Evolutionary conservation across 2,797 vertebrate genomes (phyloP).

Genomic region (Clarias fuscus): DNA sequence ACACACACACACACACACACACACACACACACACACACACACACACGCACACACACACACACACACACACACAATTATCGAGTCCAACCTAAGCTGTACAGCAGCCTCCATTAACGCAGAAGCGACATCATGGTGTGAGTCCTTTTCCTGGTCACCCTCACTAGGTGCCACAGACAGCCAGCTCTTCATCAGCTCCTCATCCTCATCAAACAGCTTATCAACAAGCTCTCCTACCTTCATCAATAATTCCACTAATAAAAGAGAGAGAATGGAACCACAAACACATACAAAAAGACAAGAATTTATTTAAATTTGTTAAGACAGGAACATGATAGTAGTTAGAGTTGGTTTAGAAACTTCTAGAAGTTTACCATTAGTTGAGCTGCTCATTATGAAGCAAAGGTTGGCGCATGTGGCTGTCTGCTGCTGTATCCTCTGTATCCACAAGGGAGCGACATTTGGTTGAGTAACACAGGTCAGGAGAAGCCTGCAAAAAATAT

Average conservation of each 20-base stretch:
- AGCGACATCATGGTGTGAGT: constrained; percentile 67
- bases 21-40: constrained; percentile 26
- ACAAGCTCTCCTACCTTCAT: constrained; percentile 93
- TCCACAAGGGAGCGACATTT: constrained; percentile 84
- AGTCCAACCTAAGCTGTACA: constrained; percentile 86
- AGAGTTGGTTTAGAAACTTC: not conserved
- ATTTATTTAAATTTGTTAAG: not conserved
- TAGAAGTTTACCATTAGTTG: constrained; percentile 82
- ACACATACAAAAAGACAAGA: not conserved
- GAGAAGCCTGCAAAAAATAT: constrained; percentile 78
- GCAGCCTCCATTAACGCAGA: constrained; percentile 88
- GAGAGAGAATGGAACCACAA: not conserved
- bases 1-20: constrained; percentile 6
- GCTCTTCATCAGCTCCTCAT: constrained; percentile 89
- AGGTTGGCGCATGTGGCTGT: constrained; percentile 77
- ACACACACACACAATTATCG: constrained; percentile 18
- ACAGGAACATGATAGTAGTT: not conserved
- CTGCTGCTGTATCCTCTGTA: constrained; percentile 82
- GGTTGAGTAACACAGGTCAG: constrained; percentile 89
- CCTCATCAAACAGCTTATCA: constrained; percentile 93
- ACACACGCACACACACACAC: constrained; percentile 1
- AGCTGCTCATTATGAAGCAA: constrained; percentile 96
- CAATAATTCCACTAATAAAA: constrained; percentile 82
- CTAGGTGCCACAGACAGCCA: constrained; percentile 76
- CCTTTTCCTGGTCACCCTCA: constrained; percentile 37